Evolutionary conservation across 1,140 invertebrate genomes (phyloP), one percentile per base, ranked within the genome.

Genomic region (Caenorhabditis tropicalis): DNA sequence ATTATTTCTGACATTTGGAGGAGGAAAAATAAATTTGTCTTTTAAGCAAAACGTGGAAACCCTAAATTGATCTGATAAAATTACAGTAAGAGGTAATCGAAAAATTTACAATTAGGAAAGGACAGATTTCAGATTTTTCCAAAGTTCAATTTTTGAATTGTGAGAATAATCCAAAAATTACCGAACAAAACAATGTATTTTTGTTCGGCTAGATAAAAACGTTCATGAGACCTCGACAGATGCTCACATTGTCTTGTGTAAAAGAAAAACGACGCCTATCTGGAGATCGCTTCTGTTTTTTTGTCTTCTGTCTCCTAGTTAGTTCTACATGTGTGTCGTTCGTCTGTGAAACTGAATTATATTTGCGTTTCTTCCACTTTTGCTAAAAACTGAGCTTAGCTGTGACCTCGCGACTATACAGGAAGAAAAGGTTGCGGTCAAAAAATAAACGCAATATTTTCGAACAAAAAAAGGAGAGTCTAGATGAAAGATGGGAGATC

Each of bases 341-440:
- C 65, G 65, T 43, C 65, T 74, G 65, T 74, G 65, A 39, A 74
- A 74, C 65, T 46, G 43, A 74, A 74, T 74, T 74, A 74, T 74
- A 74, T 74, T 74, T 74, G 33, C 65, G 65, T 74, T 74, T 74
- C 65, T 74, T 74, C 65, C 36, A 74, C 65, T 74, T 10, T 74
- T 74, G 65, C 24, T 21, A 31, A 43, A 74, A 65, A 29, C 19
- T 33, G 19, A 16, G 19, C 10, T 9, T 3, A 74, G 36, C 65
- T 74, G 7, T 74, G 65, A 43, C 33, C 53, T 56, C 36, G 36
- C 19, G 36, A 74, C 65, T 74, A 74, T 74, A 43, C 24, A 43
- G 36, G 33, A 31, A 24, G n/a, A 39, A 74, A 43, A 74, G 33
- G 36, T 74, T 74, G 65, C 24, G 65, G 65, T 74, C 65, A 74